phyloP scores from a whole-genome alignment of 1,140 invertebrate species.

The Pseudomyrmex sp. region DNA sequence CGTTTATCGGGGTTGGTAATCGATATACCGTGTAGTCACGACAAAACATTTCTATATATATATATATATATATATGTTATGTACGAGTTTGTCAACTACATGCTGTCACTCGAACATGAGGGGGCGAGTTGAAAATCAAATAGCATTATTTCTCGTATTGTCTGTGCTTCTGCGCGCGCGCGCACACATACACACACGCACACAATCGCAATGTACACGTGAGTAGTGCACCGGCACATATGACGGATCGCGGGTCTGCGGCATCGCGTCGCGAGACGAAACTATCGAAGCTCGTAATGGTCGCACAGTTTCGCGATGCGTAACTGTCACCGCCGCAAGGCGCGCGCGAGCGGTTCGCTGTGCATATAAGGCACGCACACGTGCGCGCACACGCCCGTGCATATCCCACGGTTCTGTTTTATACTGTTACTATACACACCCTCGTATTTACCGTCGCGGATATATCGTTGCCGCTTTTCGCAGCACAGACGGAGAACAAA shows the following conservation, averaged over 20 bases:
- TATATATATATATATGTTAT: too few species aligned
- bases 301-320: constrained; percentile 23
- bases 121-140: constrained; percentile 20
- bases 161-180: not conserved
- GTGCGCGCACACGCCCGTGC: not conserved
- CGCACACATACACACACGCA: too few species aligned
- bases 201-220: not conserved
- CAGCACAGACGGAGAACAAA: not conserved
- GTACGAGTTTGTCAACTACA: constrained; percentile 18
- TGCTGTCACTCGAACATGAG: constrained; percentile 24
- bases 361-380: not conserved
- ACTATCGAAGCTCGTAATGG: constrained; percentile 55
- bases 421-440: constrained; percentile 23
- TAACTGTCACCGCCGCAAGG: constrained; percentile 39
- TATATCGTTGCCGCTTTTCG: not conserved
- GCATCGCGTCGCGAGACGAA: constrained; percentile 1
- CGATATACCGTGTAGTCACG: constrained; percentile 3
- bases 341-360: constrained; percentile 9
- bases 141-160: constrained; percentile 30
- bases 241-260: not conserved
- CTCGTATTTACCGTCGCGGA: constrained; percentile 35
- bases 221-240: too few species aligned
- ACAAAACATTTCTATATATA: constrained; percentile 10
- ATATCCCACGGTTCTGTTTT: constrained; percentile 39
- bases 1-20: constrained; percentile 18